These are phyloP conservation scores for Rutpela maculata DNA, from an alignment of 2,888 invertebrate species.

Conservation along the genomic window DNA sequence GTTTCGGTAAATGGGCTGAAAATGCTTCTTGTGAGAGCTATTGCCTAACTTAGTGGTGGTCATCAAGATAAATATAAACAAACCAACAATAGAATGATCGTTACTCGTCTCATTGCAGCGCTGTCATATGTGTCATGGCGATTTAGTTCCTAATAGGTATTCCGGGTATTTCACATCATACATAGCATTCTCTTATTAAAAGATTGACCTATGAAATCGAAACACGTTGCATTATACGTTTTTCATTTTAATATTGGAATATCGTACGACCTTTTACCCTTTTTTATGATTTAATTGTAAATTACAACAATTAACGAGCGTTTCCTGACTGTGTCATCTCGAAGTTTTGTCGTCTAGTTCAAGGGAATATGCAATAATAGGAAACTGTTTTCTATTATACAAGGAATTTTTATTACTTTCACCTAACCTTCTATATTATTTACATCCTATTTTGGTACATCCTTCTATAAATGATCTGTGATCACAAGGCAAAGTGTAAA, in stretches of 20 bases:
- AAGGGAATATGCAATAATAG: background rate
- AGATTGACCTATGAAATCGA: too few relatives aligned
- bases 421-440: conserved; percentile 2
- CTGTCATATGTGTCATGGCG: too few relatives aligned
- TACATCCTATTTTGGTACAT: conserved; percentile 20
- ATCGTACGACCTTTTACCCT: background rate
- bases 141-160: too few relatives aligned
- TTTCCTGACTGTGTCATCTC: background rate
- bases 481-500: conserved; percentile 1
- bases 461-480: conserved; percentile 12
- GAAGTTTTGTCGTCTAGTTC: background rate
- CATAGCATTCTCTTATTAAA: too few relatives aligned
- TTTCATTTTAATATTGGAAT: background rate
- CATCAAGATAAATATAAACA: too few relatives aligned
- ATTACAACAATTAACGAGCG: background rate
- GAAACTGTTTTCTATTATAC: conserved; percentile 11
- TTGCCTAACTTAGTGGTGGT: too few relatives aligned
- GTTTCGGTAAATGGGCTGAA: too few relatives aligned
- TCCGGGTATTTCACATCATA: too few relatives aligned
- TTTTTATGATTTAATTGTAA: background rate
- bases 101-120: too few relatives aligned
- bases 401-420: conserved; percentile 13
- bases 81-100: too few relatives aligned
- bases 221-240: background rate
- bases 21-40: too few relatives aligned